A percentile compares a stretch with the other conserved stretches of the same genome.
phyloP scores from a whole-genome alignment of 2,888 invertebrate genomes.

The Linnaemya vulpina region DNA sequence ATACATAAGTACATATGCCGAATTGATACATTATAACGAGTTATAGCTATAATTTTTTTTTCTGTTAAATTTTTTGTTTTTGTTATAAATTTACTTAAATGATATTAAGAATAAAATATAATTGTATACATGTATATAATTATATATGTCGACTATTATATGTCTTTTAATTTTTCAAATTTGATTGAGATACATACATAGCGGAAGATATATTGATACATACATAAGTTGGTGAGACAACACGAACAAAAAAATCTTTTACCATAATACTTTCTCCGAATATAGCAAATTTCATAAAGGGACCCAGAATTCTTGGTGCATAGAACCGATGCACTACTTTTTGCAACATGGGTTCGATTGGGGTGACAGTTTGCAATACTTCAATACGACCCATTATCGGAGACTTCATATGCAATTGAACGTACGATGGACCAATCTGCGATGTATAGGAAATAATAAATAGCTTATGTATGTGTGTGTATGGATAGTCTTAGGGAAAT shows the following conservation, averaged over 20 bases:
- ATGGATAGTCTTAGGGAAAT: no score
- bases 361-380: slow-evolving; percentile 90
- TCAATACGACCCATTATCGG: slow-evolving; percentile 85
- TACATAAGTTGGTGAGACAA: neutral
- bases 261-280: slow-evolving; percentile 89
- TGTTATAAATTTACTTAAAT: no score
- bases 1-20: no score
- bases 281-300: slow-evolving; percentile 87
- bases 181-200: no score
- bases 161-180: no score
- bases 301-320: slow-evolving; percentile 85
- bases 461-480: neutral
- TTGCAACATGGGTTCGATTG: slow-evolving; percentile 90
- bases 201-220: no score
- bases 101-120: no score
- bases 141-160: no score
- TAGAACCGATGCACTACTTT: slow-evolving; percentile 91
- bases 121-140: no score
- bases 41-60: no score
- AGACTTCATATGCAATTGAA: slow-evolving; percentile 87
- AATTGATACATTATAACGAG: no score
- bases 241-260: slow-evolving; percentile 53
- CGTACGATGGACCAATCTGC: slow-evolving; percentile 90
- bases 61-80: no score
- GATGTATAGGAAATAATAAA: neutral